phyloP scores from a whole-genome alignment of 1,140 invertebrate species.

The Drosophila pectinifera region DNA sequence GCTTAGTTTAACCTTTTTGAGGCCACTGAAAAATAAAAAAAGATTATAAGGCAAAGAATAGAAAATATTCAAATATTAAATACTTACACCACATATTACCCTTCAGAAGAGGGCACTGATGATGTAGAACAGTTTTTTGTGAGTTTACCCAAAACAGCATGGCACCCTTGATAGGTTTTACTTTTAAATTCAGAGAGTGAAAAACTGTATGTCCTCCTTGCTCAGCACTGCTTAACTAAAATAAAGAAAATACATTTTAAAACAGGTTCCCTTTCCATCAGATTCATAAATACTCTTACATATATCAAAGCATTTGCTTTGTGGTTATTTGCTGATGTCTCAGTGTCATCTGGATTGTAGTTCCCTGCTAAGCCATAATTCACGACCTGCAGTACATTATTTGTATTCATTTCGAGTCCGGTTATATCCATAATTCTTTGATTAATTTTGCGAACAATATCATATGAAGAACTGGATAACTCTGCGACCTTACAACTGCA shows the following conservation, averaged over 20 bases:
- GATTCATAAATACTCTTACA: neutral
- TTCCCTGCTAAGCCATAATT: constrained; percentile 35
- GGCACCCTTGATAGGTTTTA: constrained; percentile 12
- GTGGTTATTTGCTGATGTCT: neutral
- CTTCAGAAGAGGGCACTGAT: constrained; percentile 26
- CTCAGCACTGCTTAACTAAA: constrained; percentile 10
- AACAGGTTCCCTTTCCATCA: neutral
- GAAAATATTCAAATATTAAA: neutral
- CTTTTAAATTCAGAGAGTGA: constrained; percentile 1
- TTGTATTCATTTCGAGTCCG: neutral
- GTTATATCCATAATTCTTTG: constrained; percentile 2
- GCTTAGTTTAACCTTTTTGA: constrained; percentile 14
- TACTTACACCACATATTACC: constrained; percentile 40
- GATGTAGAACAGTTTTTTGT: neutral
- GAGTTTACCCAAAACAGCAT: constrained; percentile 18
- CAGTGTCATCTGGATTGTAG: constrained; percentile 26
- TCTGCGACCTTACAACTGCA: constrained; percentile 18
- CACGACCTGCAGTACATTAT: constrained; percentile 11
- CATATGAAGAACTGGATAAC: neutral
- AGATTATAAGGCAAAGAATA: neutral
- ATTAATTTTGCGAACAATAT: constrained; percentile 19
- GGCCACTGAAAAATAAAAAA: constrained; percentile 20
- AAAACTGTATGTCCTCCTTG: constrained; percentile 29
- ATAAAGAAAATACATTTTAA: neutral
- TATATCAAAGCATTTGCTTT: constrained; percentile 20